Base-by-base conservation (phyloP, 2,888 invertebrate species). In the Amiota communis region DNA sequence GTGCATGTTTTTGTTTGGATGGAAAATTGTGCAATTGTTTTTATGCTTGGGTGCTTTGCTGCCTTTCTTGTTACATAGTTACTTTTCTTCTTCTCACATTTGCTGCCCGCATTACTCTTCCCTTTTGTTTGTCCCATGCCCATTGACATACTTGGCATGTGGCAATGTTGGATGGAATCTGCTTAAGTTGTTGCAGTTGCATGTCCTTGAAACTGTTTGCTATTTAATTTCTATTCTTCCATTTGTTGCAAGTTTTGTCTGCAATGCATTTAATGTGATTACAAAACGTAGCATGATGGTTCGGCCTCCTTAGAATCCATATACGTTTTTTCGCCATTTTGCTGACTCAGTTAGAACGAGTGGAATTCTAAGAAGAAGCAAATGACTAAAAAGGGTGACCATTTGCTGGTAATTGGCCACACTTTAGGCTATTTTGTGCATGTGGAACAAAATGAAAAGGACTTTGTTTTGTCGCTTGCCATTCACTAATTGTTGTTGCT, bases 1-100 rank as follows among this genome's bases (percentile, higher is more conserved):
- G 51, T 59, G 57, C 46, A 48, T 70, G 59, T 46, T 46, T 23
- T 71, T 76, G 74, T 74, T 79, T 78, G 68, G 36, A 6, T 64
- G 68, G 70, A 65, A 79, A 80, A 78, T 76, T 79, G 75, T 76
- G 75, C 74, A 77, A 78, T 79, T 82, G 74, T 69, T 75, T 36
- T 75, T 74, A 72, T 72, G 70, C 59, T 72, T 68, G 69, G 68
- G 69, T 75, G 74, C 74, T 9, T 23, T 23, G 23, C 23, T 23
- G 2, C 23, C 13, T 74, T 61, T 13, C 71, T 61, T 70, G 73
- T 61, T 79, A 69, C 71, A 36, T 36, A 72, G 74, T 69, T 36
- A 36, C 36, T 49, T 65, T n/a, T 64, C 46, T n/a, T 10, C 8
- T 49, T 12, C 46, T 17, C 46, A 49, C 48, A 65, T 49, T 49